Evolutionary conservation across 2,797 vertebrate genomes (phyloP), one percentile per base, ranked within the genome.

Genomic region (Mormyrus hasselquistii): DNA sequence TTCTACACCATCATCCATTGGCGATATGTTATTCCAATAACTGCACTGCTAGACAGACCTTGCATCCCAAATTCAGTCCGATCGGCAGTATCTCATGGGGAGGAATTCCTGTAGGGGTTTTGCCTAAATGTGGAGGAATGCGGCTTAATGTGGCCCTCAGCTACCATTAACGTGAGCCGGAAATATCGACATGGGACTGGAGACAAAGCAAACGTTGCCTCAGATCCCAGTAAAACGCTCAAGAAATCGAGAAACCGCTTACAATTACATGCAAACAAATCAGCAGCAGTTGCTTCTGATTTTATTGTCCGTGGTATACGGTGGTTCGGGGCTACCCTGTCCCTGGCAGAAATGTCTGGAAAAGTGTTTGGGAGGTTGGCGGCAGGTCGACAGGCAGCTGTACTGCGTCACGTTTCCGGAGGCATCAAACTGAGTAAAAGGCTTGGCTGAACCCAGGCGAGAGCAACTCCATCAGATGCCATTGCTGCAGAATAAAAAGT

Each of bases 311-410:
- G 6, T 19, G 57, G 38, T 4, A 87, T 87, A 52, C 10, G n/a
- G 82, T 7, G 82, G 82, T 2, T 49, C n/a, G 12, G 79, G 79
- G 44, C 16, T 49, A 55, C 22, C 22, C 84, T 34, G 84, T 86
- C 50, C 84, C 16, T 9, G 12, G 25, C 85, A 41, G 52, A 55
- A 86, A 86, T 59, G 52, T 87, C 85, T 87, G 85, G 83, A 86
- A 55, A 87, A 87, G 25, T 34, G 25, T 34, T 59, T 7, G 38
- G 53, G 53, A 84, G 29, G 12, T 57, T 57, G 29, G 25, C 14
- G 85, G 53, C 29, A 22, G 53, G 85, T 41, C 85, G 22, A 44
- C 34, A 16, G 82, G 38, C 79, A 86, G 49, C 50, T 19, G 25
- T 19, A 59, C 34, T 38, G 53, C 3, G 22, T 1, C 6, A 29